phyloP scores from a whole-genome alignment of 2,113 vertebrate species.

The Accipiter virgatus region DNA sequence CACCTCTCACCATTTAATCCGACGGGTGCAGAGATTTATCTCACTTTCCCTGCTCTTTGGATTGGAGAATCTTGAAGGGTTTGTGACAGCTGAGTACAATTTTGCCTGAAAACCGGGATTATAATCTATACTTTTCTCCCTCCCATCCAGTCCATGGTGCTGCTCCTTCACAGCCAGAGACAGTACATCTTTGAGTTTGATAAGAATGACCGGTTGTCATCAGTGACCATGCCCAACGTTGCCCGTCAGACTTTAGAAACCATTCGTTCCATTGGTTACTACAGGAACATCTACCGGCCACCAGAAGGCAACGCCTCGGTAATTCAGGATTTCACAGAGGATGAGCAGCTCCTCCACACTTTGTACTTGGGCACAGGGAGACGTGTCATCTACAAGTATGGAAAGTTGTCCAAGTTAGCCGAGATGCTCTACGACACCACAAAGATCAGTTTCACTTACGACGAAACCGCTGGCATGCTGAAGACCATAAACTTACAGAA shows the following conservation, averaged over 20 bases:
- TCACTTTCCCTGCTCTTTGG: neutral
- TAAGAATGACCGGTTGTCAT: slow-evolving; percentile 91
- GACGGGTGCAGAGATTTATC: neutral
- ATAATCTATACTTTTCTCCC: neutral
- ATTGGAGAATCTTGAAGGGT: neutral
- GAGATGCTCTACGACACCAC: slow-evolving; percentile 96
- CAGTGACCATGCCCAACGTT: slow-evolving; percentile 97
- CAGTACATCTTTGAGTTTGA: slow-evolving; percentile 99
- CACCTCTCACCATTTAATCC: neutral
- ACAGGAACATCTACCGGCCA: slow-evolving; percentile 92
- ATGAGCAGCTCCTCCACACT: slow-evolving; percentile 89
- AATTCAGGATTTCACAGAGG: slow-evolving; percentile 94
- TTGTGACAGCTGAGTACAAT: neutral
- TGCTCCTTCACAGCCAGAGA: slow-evolving; percentile 95
- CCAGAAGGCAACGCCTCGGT: slow-evolving; percentile 92
- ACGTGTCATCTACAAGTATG: slow-evolving; percentile 92
- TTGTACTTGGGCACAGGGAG: slow-evolving; percentile 91
- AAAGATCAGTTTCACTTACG: slow-evolving; percentile 90
- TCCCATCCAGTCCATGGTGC: slow-evolving; percentile 89
- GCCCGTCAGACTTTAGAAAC: slow-evolving; percentile 94
- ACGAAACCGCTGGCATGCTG: slow-evolving; percentile 91
- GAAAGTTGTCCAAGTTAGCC: slow-evolving; percentile 88
- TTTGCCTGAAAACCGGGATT: neutral
- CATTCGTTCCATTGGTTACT: slow-evolving; percentile 93
- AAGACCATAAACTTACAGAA: slow-evolving; percentile 95